These are phyloP conservation scores for Hemiscyllium ocellatum DNA, from an alignment of 2,113 vertebrate genomes.

Conservation along the genomic window DNA sequence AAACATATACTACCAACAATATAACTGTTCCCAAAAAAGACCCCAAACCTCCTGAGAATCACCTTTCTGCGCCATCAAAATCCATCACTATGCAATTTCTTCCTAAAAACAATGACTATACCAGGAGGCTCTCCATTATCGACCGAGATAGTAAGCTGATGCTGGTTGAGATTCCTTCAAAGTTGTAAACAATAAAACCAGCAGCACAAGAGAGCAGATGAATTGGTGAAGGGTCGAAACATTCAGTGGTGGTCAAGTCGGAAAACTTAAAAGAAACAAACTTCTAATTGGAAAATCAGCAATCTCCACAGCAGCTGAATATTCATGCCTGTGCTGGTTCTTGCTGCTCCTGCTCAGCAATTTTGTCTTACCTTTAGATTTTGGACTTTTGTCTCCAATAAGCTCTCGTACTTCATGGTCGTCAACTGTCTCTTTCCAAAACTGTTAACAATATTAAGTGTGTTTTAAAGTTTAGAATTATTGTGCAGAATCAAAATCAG, in stretches of 20 bases:
- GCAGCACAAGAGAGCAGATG: background rate
- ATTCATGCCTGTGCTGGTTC: background rate
- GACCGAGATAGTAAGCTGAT: background rate
- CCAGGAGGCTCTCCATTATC: background rate
- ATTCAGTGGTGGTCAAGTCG: background rate
- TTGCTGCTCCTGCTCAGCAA: background rate
- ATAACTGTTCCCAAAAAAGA: background rate
- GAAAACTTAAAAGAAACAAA: background rate
- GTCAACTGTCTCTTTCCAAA: conserved; percentile 38
- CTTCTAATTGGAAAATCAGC: background rate
- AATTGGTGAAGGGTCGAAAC: background rate
- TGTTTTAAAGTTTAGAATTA: background rate
- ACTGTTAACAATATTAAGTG: conserved; percentile 35
- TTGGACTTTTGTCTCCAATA: conserved; percentile 36
- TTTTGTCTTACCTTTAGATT: conserved; percentile 26
- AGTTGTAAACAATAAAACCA: too few species aligned
- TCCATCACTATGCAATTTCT: background rate
- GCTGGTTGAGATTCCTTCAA: background rate
- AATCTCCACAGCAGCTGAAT: background rate
- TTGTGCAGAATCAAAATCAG: background rate
- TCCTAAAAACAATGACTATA: background rate
- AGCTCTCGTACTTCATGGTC: conserved; percentile 38
- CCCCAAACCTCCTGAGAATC: background rate
- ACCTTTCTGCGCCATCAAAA: background rate
- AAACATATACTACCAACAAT: background rate